These are phyloP conservation scores for Oenanthe oenanthe DNA, from an alignment of 2,113 vertebrate species.

Conservation along the genomic window DNA sequence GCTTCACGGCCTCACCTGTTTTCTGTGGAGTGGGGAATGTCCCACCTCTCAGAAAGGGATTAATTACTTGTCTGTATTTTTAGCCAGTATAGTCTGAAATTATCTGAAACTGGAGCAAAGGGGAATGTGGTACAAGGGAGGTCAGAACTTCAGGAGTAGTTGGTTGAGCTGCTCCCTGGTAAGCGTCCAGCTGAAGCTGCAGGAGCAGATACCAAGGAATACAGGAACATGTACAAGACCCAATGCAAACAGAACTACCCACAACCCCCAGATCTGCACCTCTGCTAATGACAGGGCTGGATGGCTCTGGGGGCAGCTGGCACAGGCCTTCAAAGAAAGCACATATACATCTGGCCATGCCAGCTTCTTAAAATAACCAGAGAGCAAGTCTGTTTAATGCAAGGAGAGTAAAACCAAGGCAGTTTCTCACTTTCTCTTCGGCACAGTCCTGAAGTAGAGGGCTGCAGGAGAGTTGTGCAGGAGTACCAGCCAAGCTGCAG, in stretches of 20 bases:
- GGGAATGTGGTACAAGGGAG: neutral
- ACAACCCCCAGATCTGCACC: neutral
- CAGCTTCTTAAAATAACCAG: neutral
- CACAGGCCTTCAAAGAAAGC: neutral
- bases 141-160: neutral
- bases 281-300: neutral
- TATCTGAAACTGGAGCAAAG: neutral
- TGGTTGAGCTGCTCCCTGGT: neutral
- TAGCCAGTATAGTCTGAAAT: neutral
- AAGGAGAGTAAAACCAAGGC: neutral
- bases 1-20: neutral
- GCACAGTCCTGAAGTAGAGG: fast-evolving
- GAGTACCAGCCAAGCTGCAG: fast-evolving
- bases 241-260: neutral
- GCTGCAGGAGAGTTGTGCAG: neutral
- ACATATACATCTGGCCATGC: fast-evolving
- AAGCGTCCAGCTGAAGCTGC: neutral
- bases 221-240: neutral
- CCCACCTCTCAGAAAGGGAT: neutral
- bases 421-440: neutral
- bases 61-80: neutral
- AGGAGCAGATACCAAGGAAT: neutral
- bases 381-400: neutral
- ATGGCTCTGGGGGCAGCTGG: fast-evolving
- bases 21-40: neutral